Conservation (phyloP, 2,113 vertebrate genomes). For the Tapirus terrestris region DNA sequence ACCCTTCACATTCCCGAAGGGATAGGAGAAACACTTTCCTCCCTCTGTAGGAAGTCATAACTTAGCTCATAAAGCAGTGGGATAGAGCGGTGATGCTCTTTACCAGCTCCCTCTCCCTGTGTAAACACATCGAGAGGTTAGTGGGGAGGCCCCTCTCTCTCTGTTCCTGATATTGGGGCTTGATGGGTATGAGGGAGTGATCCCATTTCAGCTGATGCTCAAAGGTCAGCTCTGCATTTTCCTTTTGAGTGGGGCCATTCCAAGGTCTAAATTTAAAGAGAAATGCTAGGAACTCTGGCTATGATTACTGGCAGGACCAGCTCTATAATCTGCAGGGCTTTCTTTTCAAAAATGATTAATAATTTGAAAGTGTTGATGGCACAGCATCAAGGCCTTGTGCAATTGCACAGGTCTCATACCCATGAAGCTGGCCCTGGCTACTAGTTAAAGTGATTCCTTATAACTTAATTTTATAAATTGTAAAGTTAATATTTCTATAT, state of each 20-base stretch:
- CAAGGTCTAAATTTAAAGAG: background rate
- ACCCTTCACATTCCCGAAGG: background rate
- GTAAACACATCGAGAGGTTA: background rate
- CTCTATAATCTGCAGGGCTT: background rate
- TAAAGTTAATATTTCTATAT: background rate
- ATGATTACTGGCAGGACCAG: background rate
- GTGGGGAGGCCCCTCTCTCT: background rate
- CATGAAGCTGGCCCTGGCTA: background rate
- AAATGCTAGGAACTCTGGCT: background rate
- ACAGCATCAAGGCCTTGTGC: background rate
- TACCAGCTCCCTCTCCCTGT: background rate
- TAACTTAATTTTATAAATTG: background rate
- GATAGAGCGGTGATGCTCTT: background rate
- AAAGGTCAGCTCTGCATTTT: background rate
- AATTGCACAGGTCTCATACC: background rate
- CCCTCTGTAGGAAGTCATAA: background rate
- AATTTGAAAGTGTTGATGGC: background rate
- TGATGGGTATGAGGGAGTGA: background rate
- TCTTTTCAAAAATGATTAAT: background rate
- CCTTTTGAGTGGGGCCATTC: background rate
- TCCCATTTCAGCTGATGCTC: background rate
- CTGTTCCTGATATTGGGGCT: background rate
- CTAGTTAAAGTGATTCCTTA: background rate
- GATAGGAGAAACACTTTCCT: background rate
- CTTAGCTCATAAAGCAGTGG: background rate